phyloP scores from a whole-genome alignment of 2,888 invertebrate species.

The Epirrhoe alternata region DNA sequence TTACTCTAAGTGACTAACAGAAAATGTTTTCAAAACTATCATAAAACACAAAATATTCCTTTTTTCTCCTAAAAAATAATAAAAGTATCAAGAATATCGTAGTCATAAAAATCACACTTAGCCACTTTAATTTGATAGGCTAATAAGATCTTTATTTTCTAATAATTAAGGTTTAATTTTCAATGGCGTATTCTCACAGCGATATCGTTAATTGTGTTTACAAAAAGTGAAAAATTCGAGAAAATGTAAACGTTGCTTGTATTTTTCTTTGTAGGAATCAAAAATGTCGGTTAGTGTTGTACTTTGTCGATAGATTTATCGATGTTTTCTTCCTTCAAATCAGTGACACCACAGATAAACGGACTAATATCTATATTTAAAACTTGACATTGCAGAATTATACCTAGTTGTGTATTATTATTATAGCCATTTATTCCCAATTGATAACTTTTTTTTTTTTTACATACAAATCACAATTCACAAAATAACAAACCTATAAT shows the following conservation, averaged over 20 bases:
- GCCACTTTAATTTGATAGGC: not conserved
- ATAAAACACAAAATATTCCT: slow-evolving; percentile 16
- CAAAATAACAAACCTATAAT: too few relatives aligned
- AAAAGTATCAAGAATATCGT: slow-evolving; percentile 11
- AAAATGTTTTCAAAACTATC: slow-evolving; percentile 33
- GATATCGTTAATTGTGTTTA: slow-evolving; percentile 30
- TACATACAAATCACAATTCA: too few relatives aligned
- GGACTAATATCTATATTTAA: too few relatives aligned
- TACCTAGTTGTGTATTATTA: too few relatives aligned
- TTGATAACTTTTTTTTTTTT: too few relatives aligned
- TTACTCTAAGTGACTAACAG: slow-evolving; percentile 8
- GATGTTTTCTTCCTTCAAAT: not conserved
- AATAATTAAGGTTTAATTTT: not conserved
- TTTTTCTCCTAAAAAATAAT: slow-evolving; percentile 15
- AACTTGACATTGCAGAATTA: too few relatives aligned
- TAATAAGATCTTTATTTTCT: not conserved
- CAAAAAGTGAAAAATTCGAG: slow-evolving; percentile 40
- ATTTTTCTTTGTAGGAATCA: slow-evolving; percentile 46
- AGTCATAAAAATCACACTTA: slow-evolving; percentile 13
- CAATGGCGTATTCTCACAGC: not conserved
- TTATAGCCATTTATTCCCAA: too few relatives aligned
- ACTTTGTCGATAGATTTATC: slow-evolving; percentile 39
- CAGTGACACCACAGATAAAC: too few relatives aligned
- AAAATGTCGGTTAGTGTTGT: slow-evolving; percentile 51
- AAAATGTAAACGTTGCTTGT: slow-evolving; percentile 37